Percentiles rank a stretch among this genome's conserved stretches.
Evolutionary conservation across 2,113 vertebrate genomes (phyloP).

Genomic region (Chaetodon auriga): DNA sequence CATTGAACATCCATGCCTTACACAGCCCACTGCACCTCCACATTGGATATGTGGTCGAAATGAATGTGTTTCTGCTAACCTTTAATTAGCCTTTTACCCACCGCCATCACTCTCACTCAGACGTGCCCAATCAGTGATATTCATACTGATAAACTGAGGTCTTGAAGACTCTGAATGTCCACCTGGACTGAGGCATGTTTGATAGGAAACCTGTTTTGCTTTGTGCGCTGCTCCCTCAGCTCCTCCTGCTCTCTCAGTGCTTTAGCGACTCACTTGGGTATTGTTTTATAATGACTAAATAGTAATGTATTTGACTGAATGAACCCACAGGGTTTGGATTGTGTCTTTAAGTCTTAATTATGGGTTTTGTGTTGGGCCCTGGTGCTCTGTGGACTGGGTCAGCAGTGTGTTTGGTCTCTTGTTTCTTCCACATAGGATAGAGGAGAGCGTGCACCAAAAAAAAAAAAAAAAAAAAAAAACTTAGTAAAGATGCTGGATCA

Average conservation of each 20-base stretch:
- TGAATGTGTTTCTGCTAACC: conserved; percentile 68
- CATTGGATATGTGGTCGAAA: conserved; percentile 55
- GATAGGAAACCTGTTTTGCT: conserved; percentile 30
- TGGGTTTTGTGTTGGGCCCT: conserved; percentile 54
- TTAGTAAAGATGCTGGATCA: conserved; percentile 21
- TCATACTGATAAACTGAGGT: conserved; percentile 1
- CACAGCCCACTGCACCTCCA: conserved; percentile 61
- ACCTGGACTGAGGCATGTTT: conserved; percentile 13
- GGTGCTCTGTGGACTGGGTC: conserved; percentile 63
- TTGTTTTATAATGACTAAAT: conserved; percentile 73
- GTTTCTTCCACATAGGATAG: conserved; percentile 11
- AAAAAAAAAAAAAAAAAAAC: not conserved
- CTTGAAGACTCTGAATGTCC: conserved; percentile 48
- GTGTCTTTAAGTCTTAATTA: conserved; percentile 75
- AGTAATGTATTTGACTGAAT: conserved; percentile 84
- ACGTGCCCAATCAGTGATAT: not conserved
- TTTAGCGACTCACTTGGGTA: conserved; percentile 66
- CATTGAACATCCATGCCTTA: conserved; percentile 64
- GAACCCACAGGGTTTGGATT: conserved; percentile 72
- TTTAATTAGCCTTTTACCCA: conserved; percentile 25
- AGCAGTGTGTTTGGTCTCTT: conserved; percentile 44
- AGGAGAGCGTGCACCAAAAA: conserved; percentile 14
- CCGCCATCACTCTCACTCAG: not conserved
- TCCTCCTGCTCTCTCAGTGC: conserved; percentile 66
- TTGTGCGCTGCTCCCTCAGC: conserved; percentile 64